These are phyloP conservation scores for Halichoerus grypus DNA, from an alignment of 2,113 vertebrate species.

Conservation along the genomic window DNA sequence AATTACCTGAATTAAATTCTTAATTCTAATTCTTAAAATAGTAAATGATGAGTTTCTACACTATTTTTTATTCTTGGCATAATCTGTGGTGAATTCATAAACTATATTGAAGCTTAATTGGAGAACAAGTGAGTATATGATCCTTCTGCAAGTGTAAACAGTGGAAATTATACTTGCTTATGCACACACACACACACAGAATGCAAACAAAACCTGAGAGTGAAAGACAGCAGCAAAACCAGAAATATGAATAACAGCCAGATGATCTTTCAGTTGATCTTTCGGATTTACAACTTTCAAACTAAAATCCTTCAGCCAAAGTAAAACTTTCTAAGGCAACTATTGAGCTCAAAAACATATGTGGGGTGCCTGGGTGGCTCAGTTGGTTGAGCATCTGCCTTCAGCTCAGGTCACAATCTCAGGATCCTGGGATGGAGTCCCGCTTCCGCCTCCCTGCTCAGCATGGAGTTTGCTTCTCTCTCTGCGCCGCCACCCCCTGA, in stretches of 20 bases:
- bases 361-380: too few relatives aligned
- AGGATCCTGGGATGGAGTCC: too few relatives aligned
- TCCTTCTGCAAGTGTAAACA: background rate
- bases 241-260: background rate
- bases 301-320: background rate
- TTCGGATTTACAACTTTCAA: background rate
- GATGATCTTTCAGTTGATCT: background rate
- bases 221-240: background rate
- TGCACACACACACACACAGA: background rate
- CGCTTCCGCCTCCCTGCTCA: too few relatives aligned
- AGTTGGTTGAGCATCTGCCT: too few relatives aligned
- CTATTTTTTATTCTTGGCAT: background rate
- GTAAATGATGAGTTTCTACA: background rate
- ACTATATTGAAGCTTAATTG: background rate
- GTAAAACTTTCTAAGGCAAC: background rate
- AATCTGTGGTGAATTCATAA: background rate
- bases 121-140: background rate
- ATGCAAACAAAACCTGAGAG: background rate
- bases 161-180: background rate
- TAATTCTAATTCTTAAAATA: background rate
- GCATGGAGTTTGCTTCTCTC: too few relatives aligned
- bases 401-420: too few relatives aligned
- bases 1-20: background rate
- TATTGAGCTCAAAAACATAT: background rate
- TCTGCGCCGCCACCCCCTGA: too few relatives aligned